Conservation (phyloP, 2,113 vertebrate species). For the Clarias magur region DNA sequence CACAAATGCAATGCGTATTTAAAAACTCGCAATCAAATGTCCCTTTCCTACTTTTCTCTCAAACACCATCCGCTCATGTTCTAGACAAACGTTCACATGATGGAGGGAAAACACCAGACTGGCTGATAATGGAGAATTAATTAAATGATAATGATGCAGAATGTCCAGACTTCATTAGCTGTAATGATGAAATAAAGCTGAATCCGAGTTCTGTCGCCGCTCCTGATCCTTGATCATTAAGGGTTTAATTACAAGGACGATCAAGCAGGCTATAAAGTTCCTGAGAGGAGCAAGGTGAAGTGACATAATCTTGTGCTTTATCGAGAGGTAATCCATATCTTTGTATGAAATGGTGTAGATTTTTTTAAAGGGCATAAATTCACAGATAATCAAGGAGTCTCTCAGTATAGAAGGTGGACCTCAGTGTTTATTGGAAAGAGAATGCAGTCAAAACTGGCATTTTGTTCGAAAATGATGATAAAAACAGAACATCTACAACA, state of each 20-base stretch:
- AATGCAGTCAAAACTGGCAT: background rate
- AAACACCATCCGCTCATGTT: background rate
- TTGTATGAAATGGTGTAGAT: background rate
- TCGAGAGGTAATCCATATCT: background rate
- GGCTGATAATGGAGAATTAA: slow-evolving; percentile 25
- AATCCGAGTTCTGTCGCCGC: slow-evolving; percentile 53
- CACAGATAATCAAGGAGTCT: background rate
- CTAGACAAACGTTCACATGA: slow-evolving; percentile 4
- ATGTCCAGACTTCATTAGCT: slow-evolving; percentile 40
- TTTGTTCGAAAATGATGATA: background rate
- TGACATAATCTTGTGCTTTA: background rate
- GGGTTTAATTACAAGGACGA: slow-evolving; percentile 35
- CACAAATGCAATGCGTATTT: background rate
- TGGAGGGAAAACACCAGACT: background rate
- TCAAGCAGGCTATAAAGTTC: slow-evolving; percentile 12
- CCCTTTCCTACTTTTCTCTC: background rate
- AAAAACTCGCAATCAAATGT: background rate
- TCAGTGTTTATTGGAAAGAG: background rate
- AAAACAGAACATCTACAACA: background rate
- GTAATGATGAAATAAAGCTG: slow-evolving; percentile 52
- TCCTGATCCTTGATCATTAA: slow-evolving; percentile 51
- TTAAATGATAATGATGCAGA: slow-evolving; percentile 33
- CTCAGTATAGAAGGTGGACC: background rate
- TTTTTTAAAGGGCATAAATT: background rate
- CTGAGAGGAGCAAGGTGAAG: background rate